Percentiles rank a stretch among this genome's conserved stretches.
Conservation (phyloP, 2,797 vertebrate species). For the Semaprochilodus insignis region DNA sequence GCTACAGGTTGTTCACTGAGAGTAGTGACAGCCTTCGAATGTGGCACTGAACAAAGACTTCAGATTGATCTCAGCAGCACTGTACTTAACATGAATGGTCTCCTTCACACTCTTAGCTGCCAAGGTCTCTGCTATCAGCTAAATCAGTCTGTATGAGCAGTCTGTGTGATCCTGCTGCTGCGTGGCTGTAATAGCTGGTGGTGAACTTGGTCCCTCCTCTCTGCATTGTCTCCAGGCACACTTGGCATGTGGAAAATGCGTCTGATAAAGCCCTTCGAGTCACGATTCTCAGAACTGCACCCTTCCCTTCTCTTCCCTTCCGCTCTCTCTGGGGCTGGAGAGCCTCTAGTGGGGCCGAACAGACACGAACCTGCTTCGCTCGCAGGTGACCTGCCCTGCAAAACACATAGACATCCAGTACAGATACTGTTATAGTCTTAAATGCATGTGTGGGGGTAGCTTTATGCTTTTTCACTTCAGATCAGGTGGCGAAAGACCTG, state of each 20-base stretch:
- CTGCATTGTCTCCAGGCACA: slow-evolving; percentile 23
- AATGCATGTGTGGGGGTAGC: slow-evolving; percentile 13
- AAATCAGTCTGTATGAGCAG: slow-evolving; percentile 29
- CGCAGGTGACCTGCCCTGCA: slow-evolving; percentile 15
- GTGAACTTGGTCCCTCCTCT: slow-evolving; percentile 8
- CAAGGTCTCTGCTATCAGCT: slow-evolving; percentile 27
- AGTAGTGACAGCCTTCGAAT: not conserved
- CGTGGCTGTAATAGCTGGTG: slow-evolving; percentile 31
- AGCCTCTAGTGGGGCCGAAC: slow-evolving; percentile 65
- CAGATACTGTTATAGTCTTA: not conserved
- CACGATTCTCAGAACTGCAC: slow-evolving; percentile 59
- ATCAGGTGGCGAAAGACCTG: slow-evolving; percentile 38
- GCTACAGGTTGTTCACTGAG: not conserved
- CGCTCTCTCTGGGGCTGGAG: not conserved
- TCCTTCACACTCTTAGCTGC: slow-evolving; percentile 7
- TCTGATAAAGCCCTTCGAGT: slow-evolving; percentile 57
- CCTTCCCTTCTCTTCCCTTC: not conserved
- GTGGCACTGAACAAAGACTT: too few relatives aligned
- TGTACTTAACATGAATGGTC: slow-evolving; percentile 21
- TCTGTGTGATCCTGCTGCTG: slow-evolving; percentile 1
- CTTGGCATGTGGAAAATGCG: slow-evolving; percentile 57
- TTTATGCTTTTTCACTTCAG: slow-evolving; percentile 31
- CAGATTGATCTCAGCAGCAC: slow-evolving; percentile 6
- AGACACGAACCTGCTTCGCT: slow-evolving; percentile 56
- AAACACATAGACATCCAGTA: slow-evolving; percentile 3